Conservation (phyloP, 2,113 vertebrate genomes). For the Thunnus maccoyii region DNA sequence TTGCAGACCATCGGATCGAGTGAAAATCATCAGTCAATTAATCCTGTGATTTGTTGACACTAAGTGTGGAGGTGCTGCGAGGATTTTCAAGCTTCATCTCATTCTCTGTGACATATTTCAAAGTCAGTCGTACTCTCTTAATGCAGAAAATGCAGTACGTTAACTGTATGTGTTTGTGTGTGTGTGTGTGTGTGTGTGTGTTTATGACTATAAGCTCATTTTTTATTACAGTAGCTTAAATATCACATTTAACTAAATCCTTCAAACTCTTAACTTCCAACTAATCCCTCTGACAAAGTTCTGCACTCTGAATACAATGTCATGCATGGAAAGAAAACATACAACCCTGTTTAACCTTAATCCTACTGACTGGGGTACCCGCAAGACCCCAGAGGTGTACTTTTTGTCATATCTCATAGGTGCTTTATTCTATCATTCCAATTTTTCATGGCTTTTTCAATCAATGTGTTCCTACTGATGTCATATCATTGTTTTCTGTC, state of each 20-base stretch:
- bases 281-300: constrained; percentile 44
- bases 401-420: no score
- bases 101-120: not conserved
- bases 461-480: no score
- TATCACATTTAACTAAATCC: constrained; percentile 30
- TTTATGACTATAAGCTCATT: no score
- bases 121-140: not conserved
- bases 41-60: not conserved
- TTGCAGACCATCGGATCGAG: constrained; percentile 18
- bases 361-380: no score
- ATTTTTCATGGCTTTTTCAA: no score
- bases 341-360: not conserved
- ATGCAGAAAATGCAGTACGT: not conserved
- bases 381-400: no score
- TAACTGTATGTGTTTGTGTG: not conserved
- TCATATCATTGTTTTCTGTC: not conserved
- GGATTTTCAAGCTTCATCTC: constrained; percentile 8
- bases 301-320: constrained; percentile 32
- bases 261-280: constrained; percentile 15
- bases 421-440: no score
- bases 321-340: constrained; percentile 41
- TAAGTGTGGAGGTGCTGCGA: not conserved
- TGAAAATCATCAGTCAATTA: not conserved
- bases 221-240: not conserved
- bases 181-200: not conserved